Evolutionary conservation across 2,888 invertebrate species (phyloP), one percentile per base, ranked within the genome.

Genomic region (Drosophila mulleri): DNA sequence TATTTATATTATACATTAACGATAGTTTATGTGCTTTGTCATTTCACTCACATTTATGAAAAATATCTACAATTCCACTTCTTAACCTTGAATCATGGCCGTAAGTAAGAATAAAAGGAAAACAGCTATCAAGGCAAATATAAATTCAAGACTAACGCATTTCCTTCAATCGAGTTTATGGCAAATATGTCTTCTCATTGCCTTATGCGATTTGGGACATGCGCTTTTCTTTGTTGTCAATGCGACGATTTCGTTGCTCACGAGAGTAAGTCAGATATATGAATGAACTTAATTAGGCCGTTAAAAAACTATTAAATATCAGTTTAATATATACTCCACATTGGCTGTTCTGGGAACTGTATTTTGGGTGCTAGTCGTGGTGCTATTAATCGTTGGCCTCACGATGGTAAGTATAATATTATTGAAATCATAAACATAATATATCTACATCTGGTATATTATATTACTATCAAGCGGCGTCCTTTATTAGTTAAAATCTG

Each of bases 341-440:
- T 59, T 89, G 37, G 88, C 88, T 4, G 48, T 89, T 4, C 12
- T 82, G 26, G 85, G 89, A 9, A 75, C 86, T 8, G 57, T 79
- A 44, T 81, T 86, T 50, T 86, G 86, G 86, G 64, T 79, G 9
- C 52, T 75, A 3, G 64, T 83, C 53, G 86, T 81, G 1, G 52
- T 85, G 16, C 2, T 81, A n/a, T 48, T 89, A 5, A 23, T 89
- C 26, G 77, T 89, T 53, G 86, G 86, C 2, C 59, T 86, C 9
- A 70, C 59, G 45, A 88, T 75, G 79, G 89, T 89, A 32, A 0
- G 78, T 70, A 29, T 1, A 50, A 4, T 32, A 26, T 20, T 2
- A 16, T 20, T 42, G 29, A n/a, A 44, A 37, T 18, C 29, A 29
- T 29, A 29, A 29, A 47, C 11, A 14, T 42, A 16, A 44, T 50